phyloP scores from a whole-genome alignment of 2,888 invertebrate species.

The Macrosoma leucophasiata region DNA sequence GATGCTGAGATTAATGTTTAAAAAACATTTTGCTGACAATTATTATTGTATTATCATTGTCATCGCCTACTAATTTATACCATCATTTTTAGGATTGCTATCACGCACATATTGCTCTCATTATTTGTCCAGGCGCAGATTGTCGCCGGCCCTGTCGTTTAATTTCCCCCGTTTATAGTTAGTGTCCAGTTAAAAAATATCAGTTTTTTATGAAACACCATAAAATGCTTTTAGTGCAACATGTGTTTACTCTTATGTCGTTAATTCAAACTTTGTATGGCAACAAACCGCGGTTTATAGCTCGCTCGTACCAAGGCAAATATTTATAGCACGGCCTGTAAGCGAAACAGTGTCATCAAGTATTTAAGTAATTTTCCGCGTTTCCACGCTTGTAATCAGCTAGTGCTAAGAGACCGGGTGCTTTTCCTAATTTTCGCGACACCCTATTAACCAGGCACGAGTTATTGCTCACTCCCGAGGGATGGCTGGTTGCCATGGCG shows the following conservation, averaged over 20 bases:
- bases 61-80: too few relatives aligned
- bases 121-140: constrained; percentile 43
- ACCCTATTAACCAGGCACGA: constrained; percentile 62
- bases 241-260: constrained; percentile 53
- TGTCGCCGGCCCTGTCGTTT: constrained; percentile 19
- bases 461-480: constrained; percentile 57
- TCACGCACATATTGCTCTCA: constrained; percentile 37
- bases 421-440: constrained; percentile 64
- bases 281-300: constrained; percentile 42
- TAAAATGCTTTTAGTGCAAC: constrained; percentile 56
- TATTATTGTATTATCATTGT: too few relatives aligned
- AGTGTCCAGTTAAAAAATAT: constrained; percentile 37
- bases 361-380: constrained; percentile 62
- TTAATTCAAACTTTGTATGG: constrained; percentile 53
- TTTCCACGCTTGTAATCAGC: constrained; percentile 56
- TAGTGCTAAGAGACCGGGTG: constrained; percentile 50
- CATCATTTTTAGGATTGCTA: too few relatives aligned
- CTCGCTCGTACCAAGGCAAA: constrained; percentile 35
- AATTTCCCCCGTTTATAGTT: constrained; percentile 26
- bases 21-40: too few relatives aligned
- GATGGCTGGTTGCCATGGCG: constrained; percentile 47
- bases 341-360: constrained; percentile 42
- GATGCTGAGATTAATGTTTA: too few relatives aligned
- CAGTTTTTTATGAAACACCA: constrained; percentile 40
- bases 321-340: constrained; percentile 38